Conservation (phyloP, 2,797 vertebrate species). For the Petrocephalus schoutedeni region DNA sequence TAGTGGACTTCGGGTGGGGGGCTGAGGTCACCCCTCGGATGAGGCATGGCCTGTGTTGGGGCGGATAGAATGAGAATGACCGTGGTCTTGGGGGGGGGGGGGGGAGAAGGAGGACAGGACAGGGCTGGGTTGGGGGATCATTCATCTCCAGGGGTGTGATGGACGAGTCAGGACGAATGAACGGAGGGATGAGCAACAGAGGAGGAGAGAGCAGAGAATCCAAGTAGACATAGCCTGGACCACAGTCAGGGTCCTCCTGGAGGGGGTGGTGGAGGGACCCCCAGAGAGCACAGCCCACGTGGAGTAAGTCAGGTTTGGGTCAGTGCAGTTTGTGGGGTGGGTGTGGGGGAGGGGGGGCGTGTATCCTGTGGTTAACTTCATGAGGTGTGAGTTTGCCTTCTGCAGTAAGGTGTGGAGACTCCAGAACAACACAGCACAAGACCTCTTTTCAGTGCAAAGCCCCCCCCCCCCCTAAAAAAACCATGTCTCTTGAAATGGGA, state of each 20-base stretch:
- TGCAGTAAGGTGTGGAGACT: background rate
- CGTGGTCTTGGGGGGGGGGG: background rate
- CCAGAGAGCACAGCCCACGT: background rate
- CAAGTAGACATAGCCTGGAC: background rate
- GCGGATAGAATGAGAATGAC: background rate
- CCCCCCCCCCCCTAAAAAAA: background rate
- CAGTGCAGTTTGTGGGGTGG: background rate
- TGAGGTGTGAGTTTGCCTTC: background rate
- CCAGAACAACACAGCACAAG: background rate
- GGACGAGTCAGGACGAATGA: background rate
- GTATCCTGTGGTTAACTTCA: slow-evolving; percentile 3
- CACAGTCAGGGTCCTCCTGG: background rate
- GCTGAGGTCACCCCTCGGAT: background rate
- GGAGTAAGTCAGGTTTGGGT: background rate
- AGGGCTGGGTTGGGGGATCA: background rate
- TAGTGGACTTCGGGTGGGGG: background rate
- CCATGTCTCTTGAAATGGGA: background rate
- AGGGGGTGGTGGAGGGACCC: background rate
- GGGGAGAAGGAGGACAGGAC: background rate
- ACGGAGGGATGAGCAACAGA: background rate
- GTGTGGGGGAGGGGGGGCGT: background rate
- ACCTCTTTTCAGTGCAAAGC: background rate
- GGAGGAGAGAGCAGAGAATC: background rate
- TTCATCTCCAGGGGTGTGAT: background rate
- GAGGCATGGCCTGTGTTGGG: background rate